Conservation (phyloP, 1,140 invertebrate genomes). For the Drosophila nannoptera region DNA sequence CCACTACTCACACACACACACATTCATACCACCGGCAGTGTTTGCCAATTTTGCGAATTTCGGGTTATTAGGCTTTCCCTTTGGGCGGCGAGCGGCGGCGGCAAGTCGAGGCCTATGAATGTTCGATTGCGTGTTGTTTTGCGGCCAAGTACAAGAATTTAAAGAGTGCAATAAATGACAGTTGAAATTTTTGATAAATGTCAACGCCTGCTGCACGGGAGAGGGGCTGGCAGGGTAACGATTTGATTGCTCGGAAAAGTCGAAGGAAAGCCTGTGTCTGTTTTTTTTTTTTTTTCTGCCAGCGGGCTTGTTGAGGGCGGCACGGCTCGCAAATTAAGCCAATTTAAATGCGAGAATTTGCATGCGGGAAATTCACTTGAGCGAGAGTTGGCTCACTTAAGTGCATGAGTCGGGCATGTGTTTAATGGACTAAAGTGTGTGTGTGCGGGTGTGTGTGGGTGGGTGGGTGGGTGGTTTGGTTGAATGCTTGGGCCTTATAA, state of each 20-base stretch:
- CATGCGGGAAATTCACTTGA: constrained; percentile 22
- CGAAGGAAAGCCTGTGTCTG: constrained; percentile 9
- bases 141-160: constrained; percentile 35
- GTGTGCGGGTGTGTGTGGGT: background rate
- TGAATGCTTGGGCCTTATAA: constrained; percentile 6
- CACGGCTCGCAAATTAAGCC: constrained; percentile 59
- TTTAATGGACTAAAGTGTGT: constrained; percentile 13
- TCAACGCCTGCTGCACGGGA: constrained; percentile 49
- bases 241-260: constrained; percentile 66
- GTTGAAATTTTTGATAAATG: constrained; percentile 65
- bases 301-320: constrained; percentile 44
- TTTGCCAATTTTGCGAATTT: constrained; percentile 60
- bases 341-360: constrained; percentile 44
- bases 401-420: constrained; percentile 2
- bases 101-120: constrained; percentile 56
- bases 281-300: constrained; percentile 13
- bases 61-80: constrained; percentile 63
- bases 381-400: constrained; percentile 9
- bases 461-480: too few relatives aligned
- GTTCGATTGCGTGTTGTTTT: constrained; percentile 55
- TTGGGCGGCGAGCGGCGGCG: background rate
- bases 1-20: too few relatives aligned
- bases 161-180: constrained; percentile 65
- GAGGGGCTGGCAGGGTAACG: constrained; percentile 17
- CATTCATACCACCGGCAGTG: background rate